Conservation (phyloP, 2,888 invertebrate species). For the Cylloceria caligata region DNA sequence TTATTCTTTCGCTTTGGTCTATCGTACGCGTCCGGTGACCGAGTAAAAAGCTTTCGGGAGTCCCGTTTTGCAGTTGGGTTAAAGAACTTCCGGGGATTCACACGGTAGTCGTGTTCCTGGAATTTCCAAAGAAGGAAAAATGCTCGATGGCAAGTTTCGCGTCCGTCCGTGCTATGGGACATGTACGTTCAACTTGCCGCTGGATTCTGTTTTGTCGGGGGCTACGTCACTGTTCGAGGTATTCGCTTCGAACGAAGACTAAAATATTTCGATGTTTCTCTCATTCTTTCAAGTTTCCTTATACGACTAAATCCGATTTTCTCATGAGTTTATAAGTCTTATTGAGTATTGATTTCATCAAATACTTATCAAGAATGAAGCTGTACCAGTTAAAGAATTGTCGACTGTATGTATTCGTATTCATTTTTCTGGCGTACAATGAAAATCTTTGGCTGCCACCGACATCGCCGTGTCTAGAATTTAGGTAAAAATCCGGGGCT, state of each 20-base stretch:
- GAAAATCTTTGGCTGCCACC: no score
- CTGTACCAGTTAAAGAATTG: no score
- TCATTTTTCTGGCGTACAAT: no score
- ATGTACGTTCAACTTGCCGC: neutral
- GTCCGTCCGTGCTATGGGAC: neutral
- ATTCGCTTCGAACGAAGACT: neutral
- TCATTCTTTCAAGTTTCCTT: neutral
- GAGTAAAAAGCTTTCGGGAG: neutral
- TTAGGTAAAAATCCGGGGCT: no score
- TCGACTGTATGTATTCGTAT: no score
- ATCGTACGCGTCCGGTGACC: constrained; percentile 20
- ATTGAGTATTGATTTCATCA: no score
- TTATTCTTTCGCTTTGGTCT: constrained; percentile 33
- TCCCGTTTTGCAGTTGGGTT: constrained; percentile 15
- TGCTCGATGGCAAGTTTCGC: constrained; percentile 10
- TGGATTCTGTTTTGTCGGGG: constrained; percentile 10
- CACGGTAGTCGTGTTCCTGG: constrained; percentile 19
- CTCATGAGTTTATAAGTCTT: neutral
- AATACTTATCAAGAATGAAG: no score
- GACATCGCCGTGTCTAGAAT: no score
- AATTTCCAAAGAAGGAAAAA: constrained; percentile 50
- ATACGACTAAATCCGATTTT: neutral
- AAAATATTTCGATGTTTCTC: neutral
- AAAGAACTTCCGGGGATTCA: constrained; percentile 50
- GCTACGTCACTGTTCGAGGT: neutral